Evolutionary conservation across 2,888 invertebrate species (phyloP), one percentile per base, ranked within the genome.

Genomic region (Prosopocoilus inquinatus): DNA sequence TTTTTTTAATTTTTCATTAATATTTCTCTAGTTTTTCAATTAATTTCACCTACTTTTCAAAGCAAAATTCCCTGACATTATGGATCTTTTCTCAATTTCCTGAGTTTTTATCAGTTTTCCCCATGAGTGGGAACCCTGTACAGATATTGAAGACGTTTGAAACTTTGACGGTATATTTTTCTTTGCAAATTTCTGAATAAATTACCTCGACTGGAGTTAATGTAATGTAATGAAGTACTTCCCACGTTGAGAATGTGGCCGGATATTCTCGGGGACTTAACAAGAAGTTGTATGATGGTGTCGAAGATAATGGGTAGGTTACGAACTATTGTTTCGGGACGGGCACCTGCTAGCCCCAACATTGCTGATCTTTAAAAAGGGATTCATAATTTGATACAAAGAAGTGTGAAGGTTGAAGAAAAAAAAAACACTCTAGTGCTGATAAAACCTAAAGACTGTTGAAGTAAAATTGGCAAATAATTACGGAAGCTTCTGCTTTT

Each of bases 261-360:
- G 1, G 84, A 84, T 32, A 92, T 80, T 61, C 84, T 77, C n/a
- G 94, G 92, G 3, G 92, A 91, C 66, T 89, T 87, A 15, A 90
- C 88, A 56, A 96, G 79, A 49, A 95, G 78, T 48, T 84, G 85
- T 54, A 96, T 81, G 48, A 96, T 80, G 75, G 90, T 91, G 78
- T 95, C 94, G 63, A 93, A 80, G 34, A 94, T 80, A 38, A 91
- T 83, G 0, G 92, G 90, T 55, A 95, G 77, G 78, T 90, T 93
- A 58, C 89, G 88, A 1, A 94, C 87, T 44, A 95, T 76, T 0
- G 88, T 84, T 69, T 92, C 90, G 13, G 89, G 85, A 69, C 85
- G 86, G 0, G 92, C 89, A 9, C 86, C 83, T 2, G 87, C 86
- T 44, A 96, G 81, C 64, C 92, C 91, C 9, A 86, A 62, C 73